phyloP scores from a whole-genome alignment of 2,113 vertebrate species.

The Pelobates fuscus region DNA sequence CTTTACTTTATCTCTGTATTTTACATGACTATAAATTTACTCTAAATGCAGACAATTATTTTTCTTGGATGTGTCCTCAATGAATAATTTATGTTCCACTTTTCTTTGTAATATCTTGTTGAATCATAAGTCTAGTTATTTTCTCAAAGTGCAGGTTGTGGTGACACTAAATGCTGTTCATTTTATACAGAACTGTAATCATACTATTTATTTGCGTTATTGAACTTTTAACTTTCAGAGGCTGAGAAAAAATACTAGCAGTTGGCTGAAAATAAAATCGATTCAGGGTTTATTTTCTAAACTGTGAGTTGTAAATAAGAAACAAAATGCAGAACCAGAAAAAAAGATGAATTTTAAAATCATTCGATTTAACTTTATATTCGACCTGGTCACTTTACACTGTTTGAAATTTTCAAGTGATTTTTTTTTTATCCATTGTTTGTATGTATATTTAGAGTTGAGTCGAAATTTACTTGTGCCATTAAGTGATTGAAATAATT shows the following conservation, averaged over 20 bases:
- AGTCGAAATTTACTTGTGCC: too few relatives aligned
- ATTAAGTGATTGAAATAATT: too few relatives aligned
- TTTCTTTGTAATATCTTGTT: neutral
- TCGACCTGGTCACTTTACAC: too few relatives aligned
- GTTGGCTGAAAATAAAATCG: neutral
- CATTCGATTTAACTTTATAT: too few relatives aligned
- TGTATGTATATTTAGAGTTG: too few relatives aligned
- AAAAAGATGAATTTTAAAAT: too few relatives aligned
- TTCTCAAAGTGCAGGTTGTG: conserved; percentile 1
- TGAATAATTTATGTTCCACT: neutral
- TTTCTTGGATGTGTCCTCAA: neutral
- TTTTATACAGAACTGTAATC: conserved; percentile 13
- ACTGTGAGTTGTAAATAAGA: too few relatives aligned
- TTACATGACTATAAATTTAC: neutral
- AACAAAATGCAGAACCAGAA: too few relatives aligned
- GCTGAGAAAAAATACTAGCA: neutral
- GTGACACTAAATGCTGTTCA: conserved; percentile 8
- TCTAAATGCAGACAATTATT: neutral
- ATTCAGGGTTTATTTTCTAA: too few relatives aligned
- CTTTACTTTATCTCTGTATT: too few relatives aligned
- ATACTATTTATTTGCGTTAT: conserved; percentile 2
- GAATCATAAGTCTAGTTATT: neutral
- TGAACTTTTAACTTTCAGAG: neutral
- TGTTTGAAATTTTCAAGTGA: too few relatives aligned
- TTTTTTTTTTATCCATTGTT: too few relatives aligned